Conservation (phyloP, 2,797 vertebrate genomes). For the Gouania willdenowi region DNA sequence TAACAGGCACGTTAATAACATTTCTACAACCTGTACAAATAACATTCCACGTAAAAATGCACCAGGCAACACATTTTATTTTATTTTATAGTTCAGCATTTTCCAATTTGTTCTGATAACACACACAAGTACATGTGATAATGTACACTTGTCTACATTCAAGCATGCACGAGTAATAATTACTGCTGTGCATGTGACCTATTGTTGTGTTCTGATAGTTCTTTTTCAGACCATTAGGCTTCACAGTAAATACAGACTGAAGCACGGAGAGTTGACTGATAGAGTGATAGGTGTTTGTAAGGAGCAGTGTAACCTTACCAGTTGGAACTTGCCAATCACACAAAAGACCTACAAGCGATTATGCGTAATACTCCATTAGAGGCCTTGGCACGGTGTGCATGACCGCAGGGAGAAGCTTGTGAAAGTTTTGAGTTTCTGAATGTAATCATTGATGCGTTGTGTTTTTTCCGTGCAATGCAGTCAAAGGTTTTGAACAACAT, state of each 20-base stretch:
- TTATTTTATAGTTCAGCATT: too few relatives aligned
- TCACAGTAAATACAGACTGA: constrained; percentile 2
- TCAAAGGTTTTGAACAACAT: constrained; percentile 90
- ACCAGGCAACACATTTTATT: too few relatives aligned
- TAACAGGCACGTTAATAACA: too few relatives aligned
- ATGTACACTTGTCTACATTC: too few relatives aligned
- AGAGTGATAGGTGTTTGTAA: not conserved
- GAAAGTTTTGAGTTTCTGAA: not conserved
- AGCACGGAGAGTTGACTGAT: constrained; percentile 1
- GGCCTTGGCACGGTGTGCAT: not conserved
- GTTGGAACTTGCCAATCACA: constrained; percentile 15
- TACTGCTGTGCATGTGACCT: not conserved
- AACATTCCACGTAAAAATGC: too few relatives aligned
- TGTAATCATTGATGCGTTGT: constrained; percentile 4
- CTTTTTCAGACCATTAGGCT: constrained; percentile 1
- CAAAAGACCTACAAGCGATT: not conserved
- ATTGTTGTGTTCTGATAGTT: constrained; percentile 19
- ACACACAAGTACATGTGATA: too few relatives aligned
- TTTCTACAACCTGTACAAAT: too few relatives aligned
- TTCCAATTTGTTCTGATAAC: too few relatives aligned
- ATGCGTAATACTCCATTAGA: not conserved
- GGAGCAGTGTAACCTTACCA: not conserved
- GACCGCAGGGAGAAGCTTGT: not conserved
- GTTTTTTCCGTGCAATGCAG: constrained; percentile 71
- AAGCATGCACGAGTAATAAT: too few relatives aligned